phyloP scores from a whole-genome alignment of 2,797 vertebrate species.

The Pagetopsis macropterus region DNA sequence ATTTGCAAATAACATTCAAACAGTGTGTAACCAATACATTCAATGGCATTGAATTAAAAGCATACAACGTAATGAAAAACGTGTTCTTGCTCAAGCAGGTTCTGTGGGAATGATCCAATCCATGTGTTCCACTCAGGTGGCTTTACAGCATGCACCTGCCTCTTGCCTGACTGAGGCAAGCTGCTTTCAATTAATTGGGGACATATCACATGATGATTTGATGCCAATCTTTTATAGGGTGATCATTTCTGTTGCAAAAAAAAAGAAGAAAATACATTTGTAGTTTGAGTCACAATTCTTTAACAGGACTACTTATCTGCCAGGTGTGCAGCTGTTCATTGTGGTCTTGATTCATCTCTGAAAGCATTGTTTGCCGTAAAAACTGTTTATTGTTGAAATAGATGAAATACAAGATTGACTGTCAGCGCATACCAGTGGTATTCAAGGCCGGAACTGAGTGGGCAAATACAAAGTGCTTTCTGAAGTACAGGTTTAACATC shows the following conservation, averaged over 20 bases:
- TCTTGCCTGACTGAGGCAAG: background rate
- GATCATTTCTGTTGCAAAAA: background rate
- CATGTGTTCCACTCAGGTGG: background rate
- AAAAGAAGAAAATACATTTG: background rate
- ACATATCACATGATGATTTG: background rate
- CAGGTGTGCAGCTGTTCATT: constrained; percentile 33
- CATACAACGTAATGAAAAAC: background rate
- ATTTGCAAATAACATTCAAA: background rate
- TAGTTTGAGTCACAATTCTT: background rate
- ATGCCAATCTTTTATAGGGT: background rate
- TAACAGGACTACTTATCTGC: background rate
- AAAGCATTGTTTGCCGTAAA: constrained; percentile 21
- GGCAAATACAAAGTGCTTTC: background rate
- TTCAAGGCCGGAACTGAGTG: constrained; percentile 31
- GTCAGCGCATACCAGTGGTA: constrained; percentile 11
- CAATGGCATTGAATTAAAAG: background rate
- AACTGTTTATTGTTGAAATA: constrained; percentile 5
- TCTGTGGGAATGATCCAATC: background rate
- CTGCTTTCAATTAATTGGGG: background rate
- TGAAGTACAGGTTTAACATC: background rate
- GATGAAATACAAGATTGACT: constrained; percentile 27
- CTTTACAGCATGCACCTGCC: background rate
- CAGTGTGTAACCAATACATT: background rate
- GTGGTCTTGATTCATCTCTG: constrained; percentile 30
- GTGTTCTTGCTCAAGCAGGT: background rate